Evolutionary conservation across 1,140 invertebrate species (phyloP), one percentile per base, ranked within the genome.

Genomic region (Drosophila oshimai): DNA sequence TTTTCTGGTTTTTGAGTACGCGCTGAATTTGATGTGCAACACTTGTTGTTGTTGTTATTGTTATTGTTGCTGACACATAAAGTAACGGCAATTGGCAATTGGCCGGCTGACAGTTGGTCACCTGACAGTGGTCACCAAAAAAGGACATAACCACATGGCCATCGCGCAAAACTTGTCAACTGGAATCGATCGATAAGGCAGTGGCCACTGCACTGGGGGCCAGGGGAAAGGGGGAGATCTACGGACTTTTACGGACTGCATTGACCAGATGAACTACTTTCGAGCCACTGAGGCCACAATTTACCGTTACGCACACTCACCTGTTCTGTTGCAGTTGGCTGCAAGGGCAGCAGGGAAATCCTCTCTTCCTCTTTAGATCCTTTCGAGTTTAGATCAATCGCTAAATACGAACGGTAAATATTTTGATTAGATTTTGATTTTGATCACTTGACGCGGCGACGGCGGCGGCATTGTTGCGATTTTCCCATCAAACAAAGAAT

Each of bases 231-330:
- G 34, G 62, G 47, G n/a, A 20, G 50, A 51, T 37, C 45, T 26
- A 70, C 41, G 41, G 68, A 73, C 70, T 61, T 84, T 86, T 86
- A 86, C 84, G 80, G 81, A 54, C 75, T 68, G 46, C 49, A 64
- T 65, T 86, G 80, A 86, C 80, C 80, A 86, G 75, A 57, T 86
- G 80, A 86, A 86, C 80, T 86, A 86, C 80, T 86, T 86, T 86
- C 75, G 33, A 75, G 55, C 26, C 26, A 53, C 33, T 44, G 44
- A 55, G n/a, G n/a, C n/a, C n/a, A n/a, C 68, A 53, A 31, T 70
- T 53, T 86, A 68, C 79, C 74, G 79, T 83, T 83, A 29, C 26
- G 49, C 54, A 22, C 17, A 60, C 61, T 78, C 51, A 64, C 53
- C 74, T 76, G 73, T 33, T 53, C 49, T 54, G 45, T 44, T 61